Base-by-base conservation (phyloP, 2,888 invertebrate genomes). In the Seira ritae region DNA sequence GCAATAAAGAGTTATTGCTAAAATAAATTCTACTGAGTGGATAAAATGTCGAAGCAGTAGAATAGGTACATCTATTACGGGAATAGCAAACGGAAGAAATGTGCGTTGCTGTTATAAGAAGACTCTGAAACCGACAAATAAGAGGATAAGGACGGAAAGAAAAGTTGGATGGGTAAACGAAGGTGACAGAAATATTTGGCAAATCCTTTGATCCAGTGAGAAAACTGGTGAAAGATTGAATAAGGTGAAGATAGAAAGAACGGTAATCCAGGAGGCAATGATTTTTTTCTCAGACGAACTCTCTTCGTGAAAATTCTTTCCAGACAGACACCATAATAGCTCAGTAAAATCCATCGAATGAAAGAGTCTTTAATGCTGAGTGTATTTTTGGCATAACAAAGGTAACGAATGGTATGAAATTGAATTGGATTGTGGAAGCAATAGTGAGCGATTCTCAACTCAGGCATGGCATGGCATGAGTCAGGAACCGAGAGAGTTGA, bases 141-240 rank as follows among this genome's bases (percentile, higher is more conserved):
- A 31, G n/a, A n/a, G 31, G 31, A 31, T 31, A 31, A 31, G 31
- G 8, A 31, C 8, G 31, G 8, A 8, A 31, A 31, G 31, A 31
- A 31, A 31, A 31, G 31, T 31, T 31, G 31, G 31, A 31, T 31
- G 31, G 31, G 31, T 31, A 31, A 31, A 67, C 66, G 75, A 67
- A 22, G 55, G 31, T 68, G 75, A 50, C 75, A 55, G 74, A 46
- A 50, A 75, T 75, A 68, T 75, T 75, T 75, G 76, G 76, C 76
- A 76, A 76, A 68, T 76, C 76, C 68, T 69, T 76, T 60, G 55
- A 76, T 76, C 68, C 76, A 68, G 62, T 77, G 62, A 69, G 19
- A n/a, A 24, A 55, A 60, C 20, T 62, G 70, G 22, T 60, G 62
- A 69, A 37, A 55, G 66, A 46, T 55, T 74, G 75, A 67, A 67